Evolutionary conservation across 1,140 invertebrate species (phyloP).

Genomic region (Calephelis virginiensis): DNA sequence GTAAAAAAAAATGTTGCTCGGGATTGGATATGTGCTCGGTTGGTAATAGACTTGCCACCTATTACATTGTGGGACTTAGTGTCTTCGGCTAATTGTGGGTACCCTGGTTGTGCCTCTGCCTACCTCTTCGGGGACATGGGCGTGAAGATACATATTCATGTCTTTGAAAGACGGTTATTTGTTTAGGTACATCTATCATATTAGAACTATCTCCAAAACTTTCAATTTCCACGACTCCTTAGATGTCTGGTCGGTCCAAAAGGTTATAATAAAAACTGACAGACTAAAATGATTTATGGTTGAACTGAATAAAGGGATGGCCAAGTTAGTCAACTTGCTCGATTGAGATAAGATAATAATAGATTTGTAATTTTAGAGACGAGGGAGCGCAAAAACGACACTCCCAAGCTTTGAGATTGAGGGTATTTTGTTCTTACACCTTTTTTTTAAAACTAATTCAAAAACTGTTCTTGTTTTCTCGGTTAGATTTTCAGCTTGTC

Average conservation of each 20-base stretch:
- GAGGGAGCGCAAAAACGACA: conserved; percentile 33
- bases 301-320: conserved; percentile 53
- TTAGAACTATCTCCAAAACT: conserved; percentile 22
- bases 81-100: too few species aligned
- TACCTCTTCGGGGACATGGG: too few species aligned
- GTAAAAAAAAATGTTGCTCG: too few species aligned
- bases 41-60: too few species aligned
- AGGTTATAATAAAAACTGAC: conserved; percentile 51
- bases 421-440: not conserved
- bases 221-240: not conserved
- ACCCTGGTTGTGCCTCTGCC: too few species aligned
- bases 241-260: too few species aligned
- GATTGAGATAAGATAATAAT: conserved; percentile 48
- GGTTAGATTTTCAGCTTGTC: too few species aligned
- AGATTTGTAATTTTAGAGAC: conserved; percentile 36
- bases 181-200: conserved; percentile 3
- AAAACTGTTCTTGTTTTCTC: too few species aligned
- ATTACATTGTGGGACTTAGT: too few species aligned
- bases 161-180: too few species aligned
- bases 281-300: conserved; percentile 62
- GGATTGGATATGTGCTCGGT: too few species aligned
- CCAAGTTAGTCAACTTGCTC: conserved; percentile 40
- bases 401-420: conserved; percentile 3
- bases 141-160: too few species aligned
- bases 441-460: not conserved